Percentiles rank a stretch among this genome's conserved stretches.
Conservation (phyloP, 2,113 vertebrate species). For the Lepus timidus region DNA sequence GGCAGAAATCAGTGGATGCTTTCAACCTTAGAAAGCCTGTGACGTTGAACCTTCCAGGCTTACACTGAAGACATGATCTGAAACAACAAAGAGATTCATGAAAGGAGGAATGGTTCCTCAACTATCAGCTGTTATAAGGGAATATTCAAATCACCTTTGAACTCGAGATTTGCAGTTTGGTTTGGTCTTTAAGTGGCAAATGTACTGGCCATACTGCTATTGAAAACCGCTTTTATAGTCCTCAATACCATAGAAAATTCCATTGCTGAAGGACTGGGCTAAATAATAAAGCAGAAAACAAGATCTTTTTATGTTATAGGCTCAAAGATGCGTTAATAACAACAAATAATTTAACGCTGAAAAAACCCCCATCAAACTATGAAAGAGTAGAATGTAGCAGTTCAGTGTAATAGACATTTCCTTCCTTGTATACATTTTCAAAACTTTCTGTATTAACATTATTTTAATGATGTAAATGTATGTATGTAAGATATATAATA, state of each 20-base stretch:
- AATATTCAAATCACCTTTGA: background rate
- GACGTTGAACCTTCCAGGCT: background rate
- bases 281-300: slow-evolving; percentile 16
- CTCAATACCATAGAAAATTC: background rate
- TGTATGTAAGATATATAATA: background rate
- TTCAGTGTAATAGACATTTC: background rate
- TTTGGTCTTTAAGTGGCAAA: background rate
- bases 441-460: background rate
- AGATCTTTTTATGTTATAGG: background rate
- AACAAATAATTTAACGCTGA: background rate
- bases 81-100: background rate
- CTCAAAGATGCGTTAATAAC: background rate
- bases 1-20: background rate
- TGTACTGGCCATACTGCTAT: fast-evolving
- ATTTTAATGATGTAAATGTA: background rate
- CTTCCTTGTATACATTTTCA: background rate
- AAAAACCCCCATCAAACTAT: background rate
- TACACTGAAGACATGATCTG: background rate
- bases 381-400: background rate
- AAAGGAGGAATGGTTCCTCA: background rate
- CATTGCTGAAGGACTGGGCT: background rate
- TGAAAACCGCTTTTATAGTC: background rate
- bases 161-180: background rate
- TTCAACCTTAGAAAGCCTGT: background rate
- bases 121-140: background rate